A percentile compares a stretch with the other conserved stretches of the same genome.
Evolutionary conservation across 2,888 invertebrate genomes (phyloP).

Genomic region (Graphium colonna): DNA sequence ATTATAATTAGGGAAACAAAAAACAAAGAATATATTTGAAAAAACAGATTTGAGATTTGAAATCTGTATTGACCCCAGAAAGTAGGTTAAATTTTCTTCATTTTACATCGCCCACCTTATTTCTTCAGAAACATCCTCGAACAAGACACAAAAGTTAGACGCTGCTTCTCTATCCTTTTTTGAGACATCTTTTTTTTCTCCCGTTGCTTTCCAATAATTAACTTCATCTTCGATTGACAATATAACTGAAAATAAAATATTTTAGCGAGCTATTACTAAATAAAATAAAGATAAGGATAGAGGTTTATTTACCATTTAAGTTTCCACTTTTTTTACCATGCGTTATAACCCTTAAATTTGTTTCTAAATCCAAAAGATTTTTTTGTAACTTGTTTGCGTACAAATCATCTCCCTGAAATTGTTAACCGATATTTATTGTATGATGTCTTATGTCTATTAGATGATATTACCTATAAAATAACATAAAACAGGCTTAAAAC

Average conservation of each 20-base stretch:
- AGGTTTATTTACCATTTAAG: conserved; percentile 48
- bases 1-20: too few relatives aligned
- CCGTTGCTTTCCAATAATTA: conserved; percentile 83
- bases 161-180: conserved; percentile 80
- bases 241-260: conserved; percentile 82
- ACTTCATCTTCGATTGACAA: conserved; percentile 85
- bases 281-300: conserved; percentile 11
- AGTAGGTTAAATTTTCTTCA: too few relatives aligned
- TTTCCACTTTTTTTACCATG: conserved; percentile 58
- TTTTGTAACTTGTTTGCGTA: conserved; percentile 67
- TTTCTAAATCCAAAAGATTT: conserved; percentile 61
- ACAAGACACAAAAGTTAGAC: conserved; percentile 77
- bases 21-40: too few relatives aligned
- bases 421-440: too few relatives aligned
- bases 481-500: too few relatives aligned
- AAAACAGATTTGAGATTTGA: too few relatives aligned
- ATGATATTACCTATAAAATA: too few relatives aligned
- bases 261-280: not conserved
- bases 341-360: conserved; percentile 61
- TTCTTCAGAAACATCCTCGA: conserved; percentile 82
- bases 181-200: conserved; percentile 67
- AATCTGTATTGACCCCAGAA: too few relatives aligned
- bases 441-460: too few relatives aligned
- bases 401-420: conserved; percentile 60
- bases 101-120: conserved; percentile 62